Percentiles rank a stretch among this genome's conserved stretches.
Conservation (phyloP, 1,140 invertebrate species). For the Drosophila watanabei region DNA sequence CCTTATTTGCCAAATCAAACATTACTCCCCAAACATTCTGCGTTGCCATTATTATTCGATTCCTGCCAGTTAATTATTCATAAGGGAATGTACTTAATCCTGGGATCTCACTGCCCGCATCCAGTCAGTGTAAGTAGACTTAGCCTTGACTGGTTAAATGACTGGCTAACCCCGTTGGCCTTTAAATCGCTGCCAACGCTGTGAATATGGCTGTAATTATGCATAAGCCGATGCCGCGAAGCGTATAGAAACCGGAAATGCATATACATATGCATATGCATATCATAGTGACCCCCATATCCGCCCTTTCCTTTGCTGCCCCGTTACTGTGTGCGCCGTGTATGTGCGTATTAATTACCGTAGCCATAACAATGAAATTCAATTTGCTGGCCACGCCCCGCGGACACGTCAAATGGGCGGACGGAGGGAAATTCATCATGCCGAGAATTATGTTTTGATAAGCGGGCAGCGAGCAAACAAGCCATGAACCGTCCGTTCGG, state of each 20-base stretch:
- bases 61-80: conserved; percentile 5
- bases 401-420: conserved; percentile 50
- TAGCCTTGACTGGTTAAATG: conserved; percentile 29
- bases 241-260: conserved; percentile 44
- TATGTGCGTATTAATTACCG: conserved; percentile 53
- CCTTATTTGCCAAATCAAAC: background rate
- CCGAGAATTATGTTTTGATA: conserved; percentile 72
- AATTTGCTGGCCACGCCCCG: conserved; percentile 47
- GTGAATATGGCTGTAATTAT: conserved; percentile 48
- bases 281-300: conserved; percentile 19
- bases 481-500: conserved; percentile 10
- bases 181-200: conserved; percentile 19
- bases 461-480: conserved; percentile 38
- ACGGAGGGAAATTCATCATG: conserved; percentile 54
- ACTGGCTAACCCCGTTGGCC: conserved; percentile 35
- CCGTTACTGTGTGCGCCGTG: background rate
- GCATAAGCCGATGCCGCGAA: conserved; percentile 45
- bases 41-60: conserved; percentile 6
- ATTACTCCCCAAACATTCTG: background rate
- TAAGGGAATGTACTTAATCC: background rate
- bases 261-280: conserved; percentile 28
- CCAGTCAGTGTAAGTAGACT: background rate
- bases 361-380: conserved; percentile 65
- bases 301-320: background rate
- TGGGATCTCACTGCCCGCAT: background rate